Conservation (phyloP, 92 coral and sea anemone species). For the Paramuricea clavata region DNA sequence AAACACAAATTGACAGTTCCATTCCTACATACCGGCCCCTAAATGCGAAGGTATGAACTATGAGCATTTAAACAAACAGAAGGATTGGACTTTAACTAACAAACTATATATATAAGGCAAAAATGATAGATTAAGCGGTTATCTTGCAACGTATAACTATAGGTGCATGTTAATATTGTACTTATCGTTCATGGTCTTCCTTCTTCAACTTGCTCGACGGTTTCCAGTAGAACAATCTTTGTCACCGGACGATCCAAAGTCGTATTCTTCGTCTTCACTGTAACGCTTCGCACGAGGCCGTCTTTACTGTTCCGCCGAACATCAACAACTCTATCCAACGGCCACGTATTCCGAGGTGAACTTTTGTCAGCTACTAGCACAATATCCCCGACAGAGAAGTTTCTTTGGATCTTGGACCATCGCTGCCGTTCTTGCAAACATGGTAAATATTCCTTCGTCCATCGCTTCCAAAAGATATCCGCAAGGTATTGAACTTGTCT, state of each 20-base stretch:
- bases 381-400: slow-evolving; percentile 12
- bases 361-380: slow-evolving; percentile 1
- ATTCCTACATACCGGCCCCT: no score
- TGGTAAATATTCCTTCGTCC: background rate
- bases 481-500: no score
- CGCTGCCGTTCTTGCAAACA: slow-evolving; percentile 11
- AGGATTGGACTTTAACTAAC: background rate
- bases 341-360: slow-evolving; percentile 8
- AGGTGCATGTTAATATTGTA: no score
- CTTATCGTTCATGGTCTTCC: background rate
- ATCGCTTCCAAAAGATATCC: slow-evolving; percentile 4
- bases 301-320: background rate
- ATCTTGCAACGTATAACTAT: no score
- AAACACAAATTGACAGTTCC: no score
- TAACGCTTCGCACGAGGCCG: background rate
- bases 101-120: background rate
- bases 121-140: no score
- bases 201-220: background rate
- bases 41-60: background rate
- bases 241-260: background rate
- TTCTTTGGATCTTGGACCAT: background rate
- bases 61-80: background rate
- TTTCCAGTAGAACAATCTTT: background rate
- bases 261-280: background rate
- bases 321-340: background rate